phyloP scores from a whole-genome alignment of 2,113 vertebrate genomes.

The Stercorarius parasiticus region DNA sequence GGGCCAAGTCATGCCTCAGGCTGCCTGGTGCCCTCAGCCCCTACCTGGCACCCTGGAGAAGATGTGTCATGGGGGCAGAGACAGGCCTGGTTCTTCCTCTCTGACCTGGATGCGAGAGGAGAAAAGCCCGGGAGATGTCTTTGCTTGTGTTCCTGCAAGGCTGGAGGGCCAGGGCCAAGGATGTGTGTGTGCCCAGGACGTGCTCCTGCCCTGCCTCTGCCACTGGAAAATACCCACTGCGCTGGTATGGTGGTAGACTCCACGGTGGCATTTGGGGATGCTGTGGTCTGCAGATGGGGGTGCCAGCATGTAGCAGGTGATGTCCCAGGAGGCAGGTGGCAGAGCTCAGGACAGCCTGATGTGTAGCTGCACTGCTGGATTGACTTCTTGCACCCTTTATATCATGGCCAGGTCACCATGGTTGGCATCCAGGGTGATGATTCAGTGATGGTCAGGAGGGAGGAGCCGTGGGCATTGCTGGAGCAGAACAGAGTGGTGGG shows the following conservation, averaged over 20 bases:
- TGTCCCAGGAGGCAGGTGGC: not conserved
- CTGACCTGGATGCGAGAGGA: not conserved
- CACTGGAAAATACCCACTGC: not conserved
- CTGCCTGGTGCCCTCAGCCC: not conserved
- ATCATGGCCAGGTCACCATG: not conserved
- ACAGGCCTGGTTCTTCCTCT: not conserved
- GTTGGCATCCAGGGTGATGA: not conserved
- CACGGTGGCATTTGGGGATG: not conserved
- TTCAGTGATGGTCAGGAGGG: not conserved
- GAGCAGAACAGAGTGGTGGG: not conserved
- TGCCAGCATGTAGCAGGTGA: not conserved
- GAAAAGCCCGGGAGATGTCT: not conserved
- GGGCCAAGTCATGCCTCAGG: not conserved
- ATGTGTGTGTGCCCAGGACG: not conserved
- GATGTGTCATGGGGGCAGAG: not conserved
- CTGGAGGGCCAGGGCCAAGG: not conserved
- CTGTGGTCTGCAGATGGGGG: not conserved
- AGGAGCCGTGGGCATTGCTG: not conserved
- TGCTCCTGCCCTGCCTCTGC: not conserved
- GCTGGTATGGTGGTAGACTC: not conserved
- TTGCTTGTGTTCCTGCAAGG: not conserved
- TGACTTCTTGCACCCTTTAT: not conserved
- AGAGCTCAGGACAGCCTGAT: not conserved
- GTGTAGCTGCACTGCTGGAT: not conserved
- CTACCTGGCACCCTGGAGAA: not conserved